Evolutionary conservation across 1,140 invertebrate species (phyloP).

Genomic region (Megalopta genalis): DNA sequence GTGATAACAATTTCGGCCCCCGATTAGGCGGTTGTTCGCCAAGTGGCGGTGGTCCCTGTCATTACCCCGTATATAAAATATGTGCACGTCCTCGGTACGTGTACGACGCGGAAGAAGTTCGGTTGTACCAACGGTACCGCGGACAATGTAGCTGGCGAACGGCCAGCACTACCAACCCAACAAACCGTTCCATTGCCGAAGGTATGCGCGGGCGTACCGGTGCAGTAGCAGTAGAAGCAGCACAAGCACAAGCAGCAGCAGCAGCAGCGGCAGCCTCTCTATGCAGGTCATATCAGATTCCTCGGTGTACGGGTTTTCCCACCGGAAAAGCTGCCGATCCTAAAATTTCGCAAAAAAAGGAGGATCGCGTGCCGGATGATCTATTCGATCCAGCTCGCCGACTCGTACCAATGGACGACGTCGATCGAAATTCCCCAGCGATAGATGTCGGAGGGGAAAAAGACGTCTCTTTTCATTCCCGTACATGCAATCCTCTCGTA

Average conservation of each 20-base stretch:
- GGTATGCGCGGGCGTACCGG: constrained; percentile 8
- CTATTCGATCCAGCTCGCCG: constrained; percentile 44
- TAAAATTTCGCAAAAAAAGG: constrained; percentile 55
- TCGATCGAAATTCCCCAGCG: constrained; percentile 41
- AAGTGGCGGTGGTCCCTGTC: constrained; percentile 49
- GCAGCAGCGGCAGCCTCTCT: constrained; percentile 7
- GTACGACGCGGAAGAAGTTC: constrained; percentile 45
- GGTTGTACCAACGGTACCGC: constrained; percentile 54
- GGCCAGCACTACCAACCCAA: constrained; percentile 63
- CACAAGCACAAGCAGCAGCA: no score
- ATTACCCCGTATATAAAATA: constrained; percentile 59
- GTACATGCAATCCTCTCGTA: constrained; percentile 25
- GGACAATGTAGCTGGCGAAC: constrained; percentile 67
- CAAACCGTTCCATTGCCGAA: constrained; percentile 67
- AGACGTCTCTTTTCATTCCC: constrained; percentile 38
- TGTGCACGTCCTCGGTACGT: constrained; percentile 27
- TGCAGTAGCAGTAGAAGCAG: no score
- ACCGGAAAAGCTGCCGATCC: constrained; percentile 54
- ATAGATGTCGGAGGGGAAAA: constrained; percentile 6
- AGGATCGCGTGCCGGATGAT: constrained; percentile 43
- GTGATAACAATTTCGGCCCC: constrained; percentile 61
- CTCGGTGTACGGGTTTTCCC: constrained; percentile 46
- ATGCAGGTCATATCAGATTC: constrained; percentile 60
- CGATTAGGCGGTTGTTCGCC: constrained; percentile 44
- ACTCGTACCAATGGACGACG: constrained; percentile 34